Base-by-base conservation (phyloP, 92 coral and sea anemone species). In the Palythoa grandis region DNA sequence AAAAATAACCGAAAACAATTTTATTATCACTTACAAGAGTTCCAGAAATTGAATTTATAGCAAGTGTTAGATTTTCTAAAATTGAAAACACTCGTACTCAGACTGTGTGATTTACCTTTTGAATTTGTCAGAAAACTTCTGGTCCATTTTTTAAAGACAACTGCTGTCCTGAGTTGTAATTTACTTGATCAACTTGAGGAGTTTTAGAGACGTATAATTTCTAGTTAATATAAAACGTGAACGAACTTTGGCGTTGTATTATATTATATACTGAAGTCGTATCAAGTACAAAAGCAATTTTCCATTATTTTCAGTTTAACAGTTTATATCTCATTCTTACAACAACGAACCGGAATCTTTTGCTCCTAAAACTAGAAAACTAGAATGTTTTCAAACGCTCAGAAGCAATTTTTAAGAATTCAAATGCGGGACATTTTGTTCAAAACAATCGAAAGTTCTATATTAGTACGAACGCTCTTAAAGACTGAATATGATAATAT, bases 101-200 rank as follows among this genome's bases (percentile, higher is more conserved):
- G 66, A 63, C 37, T 76, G n/a, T 76, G 53, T 76, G 22, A 54
- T 76, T 56, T 57, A 20, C 50, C 15, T 43, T 43, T 43, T 43
- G 50, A 5, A 5, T 24, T 57, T 24, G 20, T 22, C 67, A 76
- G 40, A 25, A 1, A 24, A 37, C 39, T 38, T 76, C 82, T 65
- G 82, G 50, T 76, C 15, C 8, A 50, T 37, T 53, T 53, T n/a
- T 24, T 14, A 52, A 19, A 23, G 19, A n/a, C 11, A 76, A 52
- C 20, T 76, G n/a, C 25, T 53, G 22, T 54, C 48, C 47, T 29
- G 11, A 76, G 80, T 76, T 53, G 52, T 76, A 76, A 76, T 76
- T 53, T 54, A 52, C 82, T 76, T 53, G 25, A 76, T 56, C 15
- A 56, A 53, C 61, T 53, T 12, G 14, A 47, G 48, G 7, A 76